A percentile compares a stretch with the other conserved stretches of the same genome.
These are phyloP conservation scores for Corapipo altera DNA, from an alignment of 2,113 vertebrate species.

Conservation along the genomic window DNA sequence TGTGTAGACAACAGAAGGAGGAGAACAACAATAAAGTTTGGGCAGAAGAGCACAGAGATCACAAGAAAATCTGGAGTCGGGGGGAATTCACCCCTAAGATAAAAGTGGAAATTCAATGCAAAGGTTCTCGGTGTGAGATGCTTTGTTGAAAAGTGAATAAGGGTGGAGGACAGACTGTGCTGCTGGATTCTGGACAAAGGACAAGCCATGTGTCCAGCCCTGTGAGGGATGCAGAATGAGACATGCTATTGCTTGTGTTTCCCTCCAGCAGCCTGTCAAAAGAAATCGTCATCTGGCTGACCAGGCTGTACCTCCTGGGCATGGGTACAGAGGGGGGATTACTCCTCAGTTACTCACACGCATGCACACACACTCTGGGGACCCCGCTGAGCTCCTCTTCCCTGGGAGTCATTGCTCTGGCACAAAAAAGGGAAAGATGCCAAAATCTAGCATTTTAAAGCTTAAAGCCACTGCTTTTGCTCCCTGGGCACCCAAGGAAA, in stretches of 20 bases:
- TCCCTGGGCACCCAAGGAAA: not conserved
- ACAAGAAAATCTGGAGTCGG: not conserved
- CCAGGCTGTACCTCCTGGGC: slow-evolving; percentile 2
- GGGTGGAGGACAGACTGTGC: slow-evolving; percentile 36
- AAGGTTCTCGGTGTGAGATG: not conserved
- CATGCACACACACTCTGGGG: not conserved
- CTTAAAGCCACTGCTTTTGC: not conserved
- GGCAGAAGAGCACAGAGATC: not conserved
- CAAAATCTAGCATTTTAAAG: not conserved
- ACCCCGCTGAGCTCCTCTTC: not conserved
- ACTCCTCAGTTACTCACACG: not conserved
- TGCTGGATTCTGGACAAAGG: slow-evolving; percentile 32
- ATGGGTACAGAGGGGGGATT: not conserved
- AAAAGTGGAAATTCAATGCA: not conserved
- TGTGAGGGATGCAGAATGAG: not conserved
- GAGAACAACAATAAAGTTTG: slow-evolving; percentile 20
- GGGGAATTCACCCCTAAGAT: not conserved
- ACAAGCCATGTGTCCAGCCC: slow-evolving; percentile 13
- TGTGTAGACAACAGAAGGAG: slow-evolving; percentile 27
- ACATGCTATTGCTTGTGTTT: not conserved
- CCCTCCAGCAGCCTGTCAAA: slow-evolving; percentile 48
- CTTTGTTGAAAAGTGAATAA: not conserved
- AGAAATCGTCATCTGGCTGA: slow-evolving; percentile 38
- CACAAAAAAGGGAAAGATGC: not conserved
- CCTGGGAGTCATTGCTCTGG: not conserved